Base-by-base conservation (phyloP, 2,113 vertebrate genomes). In the Sitta europaea region DNA sequence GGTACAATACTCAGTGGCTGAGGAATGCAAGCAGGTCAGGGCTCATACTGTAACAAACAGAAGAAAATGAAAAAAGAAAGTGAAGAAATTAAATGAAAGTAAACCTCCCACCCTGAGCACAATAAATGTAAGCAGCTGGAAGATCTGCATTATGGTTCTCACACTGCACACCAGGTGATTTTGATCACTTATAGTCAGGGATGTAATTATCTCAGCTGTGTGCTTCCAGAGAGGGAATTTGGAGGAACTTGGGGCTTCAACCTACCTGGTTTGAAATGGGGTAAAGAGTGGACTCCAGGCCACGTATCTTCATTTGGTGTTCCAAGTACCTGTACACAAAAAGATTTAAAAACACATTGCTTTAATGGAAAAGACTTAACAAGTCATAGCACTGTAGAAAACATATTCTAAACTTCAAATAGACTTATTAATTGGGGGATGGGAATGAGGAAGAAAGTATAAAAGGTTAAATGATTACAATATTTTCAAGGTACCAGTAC, bases 241-340 rank as follows among this genome's bases (percentile, higher is more conserved):
- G 45, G 14, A 57, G 54, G 8, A 67, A 75, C 13, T 47, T 53
- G 62, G 43, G 67, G 15, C 24, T 93, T 81, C 76, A 67, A 89
- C 97, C 70, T 97, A 99, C 99, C 99, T 98, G 98, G 98, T 96
- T 99, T 99, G 96, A 99, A 99, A 97, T 99, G 99, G 84, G 99
- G 99, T 96, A 99, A 95, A 55, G 99, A 99, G 96, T 99, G 98
- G 58, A 99, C 98, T 70, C 99, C 99, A 47, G 99, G 99, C 99
- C 99, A 99, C 0, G 98, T 98, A 22, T 99, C 99, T 91, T 99
- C 99, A 24, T 98, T 98, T 48, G 99, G 99, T 12, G 99, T 99
- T 53, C 99, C 99, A 63, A 99, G 98, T 80, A 99, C 98, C 99
- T 99, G 87, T 54, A 51, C 58, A 77, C 38, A 53, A 92, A 92